Evolutionary conservation across 1,140 invertebrate genomes (phyloP), one percentile per base, ranked within the genome.

Genomic region (Spodoptera litura): DNA sequence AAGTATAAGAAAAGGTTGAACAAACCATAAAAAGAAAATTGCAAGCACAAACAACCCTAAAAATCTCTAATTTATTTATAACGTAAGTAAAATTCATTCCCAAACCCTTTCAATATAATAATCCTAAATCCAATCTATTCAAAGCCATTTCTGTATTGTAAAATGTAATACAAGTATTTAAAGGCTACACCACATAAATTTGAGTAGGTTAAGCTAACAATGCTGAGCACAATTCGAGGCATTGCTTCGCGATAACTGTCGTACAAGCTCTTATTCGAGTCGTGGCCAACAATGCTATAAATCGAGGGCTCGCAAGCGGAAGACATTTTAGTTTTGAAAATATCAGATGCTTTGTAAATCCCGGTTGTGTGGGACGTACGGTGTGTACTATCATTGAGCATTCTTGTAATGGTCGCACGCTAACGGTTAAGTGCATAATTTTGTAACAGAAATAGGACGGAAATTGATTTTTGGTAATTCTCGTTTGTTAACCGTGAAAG

Each of bases 291-390:
- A 78, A 81, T 81, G 81, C 84, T 72, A 90, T 90, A 90, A 90
- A 90, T 88, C 78, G 80, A 80, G 62, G 52, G 35, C 80, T 84
- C 78, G 83, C 84, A 77, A 62, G 72, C 75, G 82, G 85, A 88
- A 89, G 85, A 88, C 87, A 87, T 88, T 88, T 86, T 78, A 76
- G 85, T 86, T 84, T 88, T 85, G 82, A 83, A 86, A 86, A 87
- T 88, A 89, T 88, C 86, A 83, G 85, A 89, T 85, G 83, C 83
- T 85, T 87, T 89, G 85, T 85, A 85, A 79, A 84, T 79, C 68
- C 85, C 82, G 79, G 55, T 27, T 66, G 81, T 78, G 80, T 81
- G 79, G 79, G 78, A 79, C 56, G 75, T 44, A 70, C 59, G 3
- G 52, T 38, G 52, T 75, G 31, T 66, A 13, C 62, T 15, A 66